Conservation (phyloP, 2,113 vertebrate species). For the Erythrocercus mccallii region DNA sequence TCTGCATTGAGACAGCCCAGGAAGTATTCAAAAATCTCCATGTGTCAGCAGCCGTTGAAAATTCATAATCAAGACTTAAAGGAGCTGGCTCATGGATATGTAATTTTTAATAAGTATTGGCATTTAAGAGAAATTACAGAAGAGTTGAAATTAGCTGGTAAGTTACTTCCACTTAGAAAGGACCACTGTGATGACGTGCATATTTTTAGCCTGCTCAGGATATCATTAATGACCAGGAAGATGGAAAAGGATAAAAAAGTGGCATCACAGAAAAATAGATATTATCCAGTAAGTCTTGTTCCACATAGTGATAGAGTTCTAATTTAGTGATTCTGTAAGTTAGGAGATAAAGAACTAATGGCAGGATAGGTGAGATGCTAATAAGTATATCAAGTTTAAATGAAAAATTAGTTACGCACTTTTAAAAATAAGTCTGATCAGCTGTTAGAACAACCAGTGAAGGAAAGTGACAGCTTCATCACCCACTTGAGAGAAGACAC, state of each 20-base stretch:
- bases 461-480: neutral
- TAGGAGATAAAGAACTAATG: neutral
- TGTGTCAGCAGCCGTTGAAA: conserved; percentile 40
- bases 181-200: neutral
- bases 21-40: conserved; percentile 43
- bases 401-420: neutral
- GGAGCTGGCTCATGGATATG: neutral
- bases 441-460: neutral
- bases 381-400: neutral
- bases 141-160: neutral
- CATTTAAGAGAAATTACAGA: neutral
- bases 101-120: neutral
- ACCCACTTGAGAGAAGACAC: neutral
- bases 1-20: neutral
- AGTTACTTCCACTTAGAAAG: neutral
- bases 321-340: neutral
- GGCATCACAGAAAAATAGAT: neutral
- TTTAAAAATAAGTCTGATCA: neutral
- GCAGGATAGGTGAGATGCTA: neutral
- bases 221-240: neutral
- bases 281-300: neutral
- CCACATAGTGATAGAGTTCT: neutral
- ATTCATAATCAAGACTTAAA: neutral
- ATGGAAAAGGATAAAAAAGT: neutral
- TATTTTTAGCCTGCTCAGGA: neutral